Percentiles rank a stretch among this genome's conserved stretches.
Conservation (phyloP, 2,797 vertebrate genomes). For the Lutjanus argentimaculatus region DNA sequence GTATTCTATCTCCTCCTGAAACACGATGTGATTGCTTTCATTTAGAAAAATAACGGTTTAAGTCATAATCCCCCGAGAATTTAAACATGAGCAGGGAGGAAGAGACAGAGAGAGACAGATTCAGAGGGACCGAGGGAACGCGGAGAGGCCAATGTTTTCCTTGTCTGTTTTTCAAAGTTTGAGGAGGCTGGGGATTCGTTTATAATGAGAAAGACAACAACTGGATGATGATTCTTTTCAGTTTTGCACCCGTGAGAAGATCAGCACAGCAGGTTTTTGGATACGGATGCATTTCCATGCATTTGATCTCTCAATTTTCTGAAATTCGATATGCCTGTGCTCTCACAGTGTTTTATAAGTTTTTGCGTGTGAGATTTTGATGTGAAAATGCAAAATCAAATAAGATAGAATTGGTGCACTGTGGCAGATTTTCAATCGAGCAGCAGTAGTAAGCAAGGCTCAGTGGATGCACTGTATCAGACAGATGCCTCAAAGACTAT, state of each 20-base stretch:
- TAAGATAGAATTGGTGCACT: neutral
- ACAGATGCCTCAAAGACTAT: slow-evolving; percentile 6
- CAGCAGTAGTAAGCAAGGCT: slow-evolving; percentile 1
- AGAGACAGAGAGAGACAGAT: slow-evolving; percentile 12
- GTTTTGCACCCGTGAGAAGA: slow-evolving; percentile 52
- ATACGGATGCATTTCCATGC: slow-evolving; percentile 32
- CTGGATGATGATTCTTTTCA: slow-evolving; percentile 49
- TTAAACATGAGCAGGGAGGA: slow-evolving; percentile 59
- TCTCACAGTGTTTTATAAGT: slow-evolving; percentile 6
- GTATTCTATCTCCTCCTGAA: slow-evolving; percentile 4
- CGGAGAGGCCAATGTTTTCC: slow-evolving; percentile 61
- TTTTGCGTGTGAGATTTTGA: slow-evolving; percentile 20
- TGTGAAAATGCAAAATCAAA: slow-evolving; percentile 38
- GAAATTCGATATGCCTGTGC: slow-evolving; percentile 5
- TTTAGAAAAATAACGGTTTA: slow-evolving; percentile 44
- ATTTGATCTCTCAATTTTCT: slow-evolving; percentile 49
- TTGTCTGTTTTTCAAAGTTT: slow-evolving; percentile 54
- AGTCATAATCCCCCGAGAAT: slow-evolving; percentile 39
- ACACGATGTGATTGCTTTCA: slow-evolving; percentile 38
- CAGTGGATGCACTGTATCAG: slow-evolving; percentile 6
- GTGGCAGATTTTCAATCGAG: slow-evolving; percentile 9
- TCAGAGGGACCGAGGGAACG: slow-evolving; percentile 29
- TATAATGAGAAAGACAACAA: slow-evolving; percentile 65
- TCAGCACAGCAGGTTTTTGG: slow-evolving; percentile 39
- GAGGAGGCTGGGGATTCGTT: slow-evolving; percentile 49